These are phyloP conservation scores for Protobothrops mucrosquamatus DNA, from an alignment of 2,113 vertebrate genomes.

Conservation along the genomic window DNA sequence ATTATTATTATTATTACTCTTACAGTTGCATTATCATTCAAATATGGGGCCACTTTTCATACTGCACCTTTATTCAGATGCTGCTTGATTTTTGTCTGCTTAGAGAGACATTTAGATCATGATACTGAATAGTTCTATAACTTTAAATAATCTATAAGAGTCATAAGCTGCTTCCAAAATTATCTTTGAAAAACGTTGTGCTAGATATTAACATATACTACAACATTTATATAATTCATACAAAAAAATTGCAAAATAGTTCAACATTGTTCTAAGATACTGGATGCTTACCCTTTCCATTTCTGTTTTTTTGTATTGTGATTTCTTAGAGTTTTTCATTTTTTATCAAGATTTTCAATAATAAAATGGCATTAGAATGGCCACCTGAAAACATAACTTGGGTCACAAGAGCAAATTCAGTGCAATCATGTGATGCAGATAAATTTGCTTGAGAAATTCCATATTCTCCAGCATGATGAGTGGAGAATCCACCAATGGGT, in stretches of 20 bases:
- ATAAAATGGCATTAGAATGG: background rate
- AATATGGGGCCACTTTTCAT: background rate
- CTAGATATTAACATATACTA: background rate
- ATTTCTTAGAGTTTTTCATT: background rate
- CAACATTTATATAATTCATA: background rate
- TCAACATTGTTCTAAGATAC: background rate
- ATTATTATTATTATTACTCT: background rate
- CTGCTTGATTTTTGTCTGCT: background rate
- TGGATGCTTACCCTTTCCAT: background rate
- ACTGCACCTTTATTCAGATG: background rate
- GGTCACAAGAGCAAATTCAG: background rate
- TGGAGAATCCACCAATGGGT: too few relatives aligned
- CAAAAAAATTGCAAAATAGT: background rate
- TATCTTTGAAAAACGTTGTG: background rate
- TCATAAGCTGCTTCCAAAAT: background rate
- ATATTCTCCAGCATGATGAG: background rate
- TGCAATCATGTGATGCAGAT: background rate
- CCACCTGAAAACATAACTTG: background rate
- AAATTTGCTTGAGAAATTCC: background rate
- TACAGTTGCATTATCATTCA: background rate
- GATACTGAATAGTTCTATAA: background rate
- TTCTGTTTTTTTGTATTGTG: background rate
- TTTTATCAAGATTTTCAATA: background rate
- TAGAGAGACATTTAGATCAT: background rate
- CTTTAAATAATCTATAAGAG: background rate